phyloP scores from a whole-genome alignment of 1,140 invertebrate species.

The Tetranychus urticae region DNA sequence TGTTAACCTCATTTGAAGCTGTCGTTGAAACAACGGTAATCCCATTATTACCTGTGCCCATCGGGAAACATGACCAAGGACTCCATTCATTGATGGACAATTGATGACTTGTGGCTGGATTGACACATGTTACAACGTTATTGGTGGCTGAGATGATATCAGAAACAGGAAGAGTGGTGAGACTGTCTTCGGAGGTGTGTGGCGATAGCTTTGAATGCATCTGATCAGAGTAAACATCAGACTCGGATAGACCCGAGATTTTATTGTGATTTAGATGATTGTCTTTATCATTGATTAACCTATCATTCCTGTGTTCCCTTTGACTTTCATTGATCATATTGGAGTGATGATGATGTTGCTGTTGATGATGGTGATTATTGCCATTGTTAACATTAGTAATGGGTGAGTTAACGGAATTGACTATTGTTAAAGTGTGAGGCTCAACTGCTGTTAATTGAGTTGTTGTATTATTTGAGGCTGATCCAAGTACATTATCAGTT shows the following conservation, averaged over 20 bases:
- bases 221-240: no score
- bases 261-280: no score
- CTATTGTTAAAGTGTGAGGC: conserved; percentile 2
- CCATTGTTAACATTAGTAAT: background rate
- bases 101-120: background rate
- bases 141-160: conserved; percentile 5
- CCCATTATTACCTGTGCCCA: background rate
- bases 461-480: background rate
- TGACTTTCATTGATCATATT: no score
- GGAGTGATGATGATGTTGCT: background rate
- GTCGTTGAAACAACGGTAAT: background rate
- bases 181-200: background rate
- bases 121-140: conserved; percentile 8
- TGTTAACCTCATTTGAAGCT: background rate
- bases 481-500: background rate
- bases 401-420: background rate
- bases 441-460: conserved; percentile 7
- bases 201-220: background rate
- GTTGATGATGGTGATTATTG: background rate
- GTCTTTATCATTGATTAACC: no score
- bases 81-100: background rate
- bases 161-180: no score
- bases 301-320: no score
- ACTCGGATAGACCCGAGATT: no score
- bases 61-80: background rate